Base-by-base conservation (phyloP, 2,888 invertebrate species). In the Clanis bilineata region DNA sequence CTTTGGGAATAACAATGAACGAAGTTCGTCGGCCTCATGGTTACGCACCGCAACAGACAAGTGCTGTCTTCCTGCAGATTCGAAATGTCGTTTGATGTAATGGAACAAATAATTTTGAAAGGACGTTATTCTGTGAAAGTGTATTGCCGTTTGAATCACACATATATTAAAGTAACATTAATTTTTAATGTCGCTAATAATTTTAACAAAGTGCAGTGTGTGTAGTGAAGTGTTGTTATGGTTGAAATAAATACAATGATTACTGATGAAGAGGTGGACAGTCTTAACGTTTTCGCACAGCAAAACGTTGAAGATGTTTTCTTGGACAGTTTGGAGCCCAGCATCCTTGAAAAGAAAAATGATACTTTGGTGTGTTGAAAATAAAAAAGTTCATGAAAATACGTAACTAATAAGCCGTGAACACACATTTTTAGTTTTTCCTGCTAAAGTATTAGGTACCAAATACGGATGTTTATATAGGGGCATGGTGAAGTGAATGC, bases 1-100 rank as follows among this genome's bases (percentile, higher is more conserved):
- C 85, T 88, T 86, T 83, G 82, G 85, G 87, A 88, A 89, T 89
- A 88, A 86, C 83, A 87, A 89, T 90, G 85, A 74, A 75, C 58
- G 72, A 77, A 86, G 91, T 90, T 92, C 91, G 87, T 80, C 83
- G 88, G 82, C 90, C 90, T 69, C 83, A 82, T 82, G 80, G 72
- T 79, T 82, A 86, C 74, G 69, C 67, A 85, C 81, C 86, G 85
- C 77, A 76, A 83, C 86, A 79, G 68, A 59, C 70, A 65, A 71
- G 74, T 70, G 66, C 69, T 65, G 70, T 69, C 74, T 73, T 76
- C 69, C 72, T 71, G 73, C 69, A 74, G 74, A 79, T 80, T 77
- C 79, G 71, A 82, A 80, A 77, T 81, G 78, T 79, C 79, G 77
- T 74, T 78, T 79, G 76, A 72, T 73, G 73, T 74, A 68, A 73